Evolutionary conservation across 2,797 vertebrate species (phyloP).

Genomic region (Tragelaphus eurycerus): DNA sequence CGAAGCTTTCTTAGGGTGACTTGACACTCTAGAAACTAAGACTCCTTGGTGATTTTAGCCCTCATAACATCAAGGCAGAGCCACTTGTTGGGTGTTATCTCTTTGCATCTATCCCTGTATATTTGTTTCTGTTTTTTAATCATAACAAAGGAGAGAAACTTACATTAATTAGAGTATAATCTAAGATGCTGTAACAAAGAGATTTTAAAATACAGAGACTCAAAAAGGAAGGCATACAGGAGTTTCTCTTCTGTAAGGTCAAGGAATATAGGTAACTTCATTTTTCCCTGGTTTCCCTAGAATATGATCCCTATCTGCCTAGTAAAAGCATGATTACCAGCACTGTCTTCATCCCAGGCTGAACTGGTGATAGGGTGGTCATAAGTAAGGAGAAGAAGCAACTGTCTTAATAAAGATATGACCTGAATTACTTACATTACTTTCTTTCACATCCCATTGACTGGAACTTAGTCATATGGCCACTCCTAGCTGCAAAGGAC

Average conservation of each 20-base stretch:
- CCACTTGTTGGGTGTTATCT: not conserved
- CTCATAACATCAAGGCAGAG: not conserved
- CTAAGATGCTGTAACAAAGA: slow-evolving; percentile 1
- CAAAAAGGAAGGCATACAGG: not conserved
- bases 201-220: not conserved
- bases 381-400: not conserved
- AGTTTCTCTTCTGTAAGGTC: not conserved
- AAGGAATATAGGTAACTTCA: not conserved
- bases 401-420: not conserved
- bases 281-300: not conserved
- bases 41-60: not conserved
- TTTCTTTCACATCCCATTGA: not conserved
- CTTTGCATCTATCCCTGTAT: not conserved
- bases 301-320: not conserved
- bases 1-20: slow-evolving; percentile 43
- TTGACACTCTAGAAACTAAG: slow-evolving; percentile 16
- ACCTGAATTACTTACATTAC: not conserved
- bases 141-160: not conserved
- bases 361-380: not conserved
- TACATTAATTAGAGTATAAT: not conserved
- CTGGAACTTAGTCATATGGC: not conserved
- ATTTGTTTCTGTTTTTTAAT: slow-evolving; percentile 13
- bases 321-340: not conserved
- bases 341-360: not conserved
- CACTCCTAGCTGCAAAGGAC: not conserved